Percentiles rank a stretch among this genome's conserved stretches.
These are phyloP conservation scores for Clostera curtula DNA, from an alignment of 2,888 invertebrate species.

Conservation along the genomic window DNA sequence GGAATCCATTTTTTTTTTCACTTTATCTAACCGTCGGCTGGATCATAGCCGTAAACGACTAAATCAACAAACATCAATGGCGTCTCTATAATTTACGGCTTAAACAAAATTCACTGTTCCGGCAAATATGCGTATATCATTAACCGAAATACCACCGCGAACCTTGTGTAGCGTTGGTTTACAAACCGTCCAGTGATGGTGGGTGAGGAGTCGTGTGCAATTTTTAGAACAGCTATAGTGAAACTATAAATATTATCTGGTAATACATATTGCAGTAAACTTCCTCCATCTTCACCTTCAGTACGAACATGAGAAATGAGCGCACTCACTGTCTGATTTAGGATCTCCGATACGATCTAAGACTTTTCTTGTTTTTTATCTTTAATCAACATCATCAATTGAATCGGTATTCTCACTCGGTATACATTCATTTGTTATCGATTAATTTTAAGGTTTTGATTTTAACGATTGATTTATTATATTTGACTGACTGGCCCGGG, in stretches of 20 bases:
- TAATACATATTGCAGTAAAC: conserved; percentile 57
- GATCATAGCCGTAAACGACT: conserved; percentile 8
- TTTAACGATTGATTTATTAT: too few relatives aligned
- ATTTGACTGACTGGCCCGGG: too few relatives aligned
- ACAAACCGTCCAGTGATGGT: conserved; percentile 22
- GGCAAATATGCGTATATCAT: conserved; percentile 25
- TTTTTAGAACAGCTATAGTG: conserved; percentile 54
- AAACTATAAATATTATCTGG: conserved; percentile 62
- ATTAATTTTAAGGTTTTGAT: too few relatives aligned
- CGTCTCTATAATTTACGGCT: conserved; percentile 20
- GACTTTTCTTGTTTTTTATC: too few relatives aligned
- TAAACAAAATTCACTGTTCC: conserved; percentile 18
- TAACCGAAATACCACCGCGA: conserved; percentile 20
- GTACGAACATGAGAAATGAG: conserved; percentile 39
- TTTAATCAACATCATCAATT: too few relatives aligned
- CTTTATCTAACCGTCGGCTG: too few relatives aligned
- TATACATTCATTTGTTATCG: too few relatives aligned
- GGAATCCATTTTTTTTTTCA: too few relatives aligned
- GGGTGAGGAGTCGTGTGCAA: conserved; percentile 43
- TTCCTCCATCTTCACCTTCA: conserved; percentile 61
- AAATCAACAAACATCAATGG: conserved; percentile 11
- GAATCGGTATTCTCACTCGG: too few relatives aligned
- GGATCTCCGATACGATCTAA: too few relatives aligned
- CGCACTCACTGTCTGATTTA: too few relatives aligned
- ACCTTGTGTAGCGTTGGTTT: conserved; percentile 19